Percentiles rank a stretch among this genome's conserved stretches.
Evolutionary conservation across 2,797 vertebrate genomes (phyloP).

Genomic region (Esox lucius): DNA sequence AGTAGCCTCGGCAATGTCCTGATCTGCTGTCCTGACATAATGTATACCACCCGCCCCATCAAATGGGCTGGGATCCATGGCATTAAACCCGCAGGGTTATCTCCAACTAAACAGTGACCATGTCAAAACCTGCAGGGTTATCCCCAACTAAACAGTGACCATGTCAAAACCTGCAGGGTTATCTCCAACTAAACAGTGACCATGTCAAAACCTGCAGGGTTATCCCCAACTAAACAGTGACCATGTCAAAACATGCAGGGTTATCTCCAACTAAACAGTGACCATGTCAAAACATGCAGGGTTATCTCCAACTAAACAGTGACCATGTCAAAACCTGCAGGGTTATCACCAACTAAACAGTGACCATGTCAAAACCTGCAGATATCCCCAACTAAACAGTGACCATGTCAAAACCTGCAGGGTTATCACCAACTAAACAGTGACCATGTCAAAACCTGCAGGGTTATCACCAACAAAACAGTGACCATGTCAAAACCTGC

Average conservation of each 20-base stretch:
- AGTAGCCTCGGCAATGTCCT: conserved; percentile 4
- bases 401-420: no score
- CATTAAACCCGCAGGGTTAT: not conserved
- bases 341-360: not conserved
- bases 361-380: not conserved
- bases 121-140: not conserved
- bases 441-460: no score
- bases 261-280: not conserved
- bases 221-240: no score
- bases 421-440: no score
- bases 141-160: no score
- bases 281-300: not conserved
- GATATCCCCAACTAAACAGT: not conserved
- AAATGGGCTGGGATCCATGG: not conserved
- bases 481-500: no score
- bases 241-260: no score
- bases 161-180: no score
- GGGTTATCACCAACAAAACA: no score
- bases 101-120: no score
- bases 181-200: no score
- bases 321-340: not conserved
- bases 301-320: not conserved
- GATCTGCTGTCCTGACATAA: conserved; percentile 7
- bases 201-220: no score
- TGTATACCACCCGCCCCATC: not conserved